Conservation (phyloP, 2,888 invertebrate genomes). For the Cyclophora punctaria region DNA sequence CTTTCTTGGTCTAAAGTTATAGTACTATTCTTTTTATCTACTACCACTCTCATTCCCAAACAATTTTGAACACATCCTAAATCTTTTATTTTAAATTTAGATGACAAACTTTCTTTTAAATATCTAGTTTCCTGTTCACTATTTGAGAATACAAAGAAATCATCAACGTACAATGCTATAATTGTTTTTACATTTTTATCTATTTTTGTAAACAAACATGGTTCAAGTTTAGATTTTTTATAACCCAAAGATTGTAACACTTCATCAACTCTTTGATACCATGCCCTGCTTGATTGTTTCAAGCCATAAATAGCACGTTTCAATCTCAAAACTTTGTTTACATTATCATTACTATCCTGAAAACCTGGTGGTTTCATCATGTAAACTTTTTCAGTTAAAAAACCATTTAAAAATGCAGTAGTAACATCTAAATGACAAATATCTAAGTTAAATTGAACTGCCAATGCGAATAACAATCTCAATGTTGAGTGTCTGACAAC, state of each 20-base stretch:
- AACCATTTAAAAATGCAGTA: constrained; percentile 12
- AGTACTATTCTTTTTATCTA: constrained; percentile 4
- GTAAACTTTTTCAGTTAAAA: constrained; percentile 11
- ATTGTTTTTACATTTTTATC: constrained; percentile 9
- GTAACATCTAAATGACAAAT: constrained; percentile 11
- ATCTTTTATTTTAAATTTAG: too few relatives aligned
- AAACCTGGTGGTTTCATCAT: constrained; percentile 13
- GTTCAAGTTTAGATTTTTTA: constrained; percentile 18
- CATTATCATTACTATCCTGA: background rate
- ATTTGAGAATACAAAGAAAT: background rate
- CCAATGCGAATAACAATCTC: constrained; percentile 11
- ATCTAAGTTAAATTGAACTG: constrained; percentile 5
- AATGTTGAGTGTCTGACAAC: constrained; percentile 10
- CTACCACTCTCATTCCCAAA: constrained; percentile 14
- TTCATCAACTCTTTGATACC: constrained; percentile 20
- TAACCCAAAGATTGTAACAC: constrained; percentile 10
- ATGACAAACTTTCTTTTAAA: too few relatives aligned
- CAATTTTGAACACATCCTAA: constrained; percentile 5
- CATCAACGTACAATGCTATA: constrained; percentile 7
- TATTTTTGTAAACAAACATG: constrained; percentile 22
- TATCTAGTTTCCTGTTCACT: constrained; percentile 5
- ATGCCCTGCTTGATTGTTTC: constrained; percentile 20
- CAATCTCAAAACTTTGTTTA: constrained; percentile 17
- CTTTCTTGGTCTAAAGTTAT: constrained; percentile 2
- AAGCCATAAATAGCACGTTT: constrained; percentile 23